phyloP scores from a whole-genome alignment of 2,113 vertebrate genomes.

The Vidua chalybeata region DNA sequence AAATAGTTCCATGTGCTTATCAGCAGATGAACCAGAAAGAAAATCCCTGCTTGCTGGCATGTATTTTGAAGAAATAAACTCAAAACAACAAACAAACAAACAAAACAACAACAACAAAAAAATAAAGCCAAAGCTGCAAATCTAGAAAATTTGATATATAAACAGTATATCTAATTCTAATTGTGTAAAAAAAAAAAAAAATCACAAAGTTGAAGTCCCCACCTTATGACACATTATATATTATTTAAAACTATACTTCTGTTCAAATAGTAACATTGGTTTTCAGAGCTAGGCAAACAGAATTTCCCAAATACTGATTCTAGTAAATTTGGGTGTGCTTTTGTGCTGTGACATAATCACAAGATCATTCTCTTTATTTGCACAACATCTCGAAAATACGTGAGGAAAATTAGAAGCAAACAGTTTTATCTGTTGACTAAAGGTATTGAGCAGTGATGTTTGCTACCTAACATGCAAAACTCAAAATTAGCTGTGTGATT shows the following conservation, averaged over 20 bases:
- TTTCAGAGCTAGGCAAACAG: not conserved
- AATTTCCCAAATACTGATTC: not conserved
- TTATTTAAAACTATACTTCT: not conserved
- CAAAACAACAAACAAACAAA: not conserved
- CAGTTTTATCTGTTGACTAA: not conserved
- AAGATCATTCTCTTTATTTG: not conserved
- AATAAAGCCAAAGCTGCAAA: not conserved
- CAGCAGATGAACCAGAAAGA: not conserved
- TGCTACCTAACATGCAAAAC: not conserved
- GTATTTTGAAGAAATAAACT: not conserved
- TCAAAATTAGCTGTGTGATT: not conserved
- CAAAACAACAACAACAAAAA: not conserved
- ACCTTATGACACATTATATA: not conserved
- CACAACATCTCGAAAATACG: not conserved
- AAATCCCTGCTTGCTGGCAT: not conserved
- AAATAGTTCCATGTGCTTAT: not conserved
- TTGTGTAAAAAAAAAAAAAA: not conserved
- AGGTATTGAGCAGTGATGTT: not conserved
- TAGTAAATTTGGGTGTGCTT: not conserved
- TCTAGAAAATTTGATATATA: not conserved
- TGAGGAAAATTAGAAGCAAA: not conserved
- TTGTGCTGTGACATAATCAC: not conserved
- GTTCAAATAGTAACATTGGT: not conserved
- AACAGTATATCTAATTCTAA: not conserved
- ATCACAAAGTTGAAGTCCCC: not conserved